Percentiles rank a stretch among this genome's conserved stretches.
phyloP scores from a whole-genome alignment of 2,113 vertebrate genomes.

The Physeter macrocephalus region DNA sequence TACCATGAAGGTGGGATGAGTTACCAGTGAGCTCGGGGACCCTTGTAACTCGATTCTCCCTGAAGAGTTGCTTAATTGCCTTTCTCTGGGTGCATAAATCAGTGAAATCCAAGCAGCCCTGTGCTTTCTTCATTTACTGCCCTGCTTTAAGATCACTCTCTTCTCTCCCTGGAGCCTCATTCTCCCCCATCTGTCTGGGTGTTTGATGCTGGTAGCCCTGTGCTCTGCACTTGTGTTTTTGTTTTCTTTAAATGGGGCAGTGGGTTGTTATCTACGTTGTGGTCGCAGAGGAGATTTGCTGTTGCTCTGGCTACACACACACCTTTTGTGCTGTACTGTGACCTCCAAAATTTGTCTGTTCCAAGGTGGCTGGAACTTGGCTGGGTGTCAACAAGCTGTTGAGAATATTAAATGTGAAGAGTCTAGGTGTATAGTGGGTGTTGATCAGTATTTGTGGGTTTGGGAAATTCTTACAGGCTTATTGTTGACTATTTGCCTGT shows the following conservation, averaged over 20 bases:
- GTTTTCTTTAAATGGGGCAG: background rate
- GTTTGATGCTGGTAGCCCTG: background rate
- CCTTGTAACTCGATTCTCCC: background rate
- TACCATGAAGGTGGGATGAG: fast-evolving
- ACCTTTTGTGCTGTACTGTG: background rate
- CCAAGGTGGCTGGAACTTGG: background rate
- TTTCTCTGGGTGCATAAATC: no score
- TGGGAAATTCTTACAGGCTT: background rate
- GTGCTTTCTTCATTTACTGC: background rate
- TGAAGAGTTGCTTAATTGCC: background rate
- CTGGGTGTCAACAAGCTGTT: background rate
- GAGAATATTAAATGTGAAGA: background rate
- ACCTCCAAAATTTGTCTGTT: background rate
- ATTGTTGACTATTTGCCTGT: background rate
- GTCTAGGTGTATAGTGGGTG: background rate
- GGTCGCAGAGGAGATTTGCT: background rate
- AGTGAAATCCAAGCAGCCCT: background rate
- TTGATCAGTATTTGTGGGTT: background rate
- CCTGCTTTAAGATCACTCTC: background rate
- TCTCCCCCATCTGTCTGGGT: background rate
- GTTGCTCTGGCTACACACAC: background rate
- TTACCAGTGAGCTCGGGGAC: background rate
- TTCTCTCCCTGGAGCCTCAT: background rate
- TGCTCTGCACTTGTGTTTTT: background rate
- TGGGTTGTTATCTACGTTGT: background rate